Base-by-base conservation (phyloP, 2,113 vertebrate species). In the Pagrus major region DNA sequence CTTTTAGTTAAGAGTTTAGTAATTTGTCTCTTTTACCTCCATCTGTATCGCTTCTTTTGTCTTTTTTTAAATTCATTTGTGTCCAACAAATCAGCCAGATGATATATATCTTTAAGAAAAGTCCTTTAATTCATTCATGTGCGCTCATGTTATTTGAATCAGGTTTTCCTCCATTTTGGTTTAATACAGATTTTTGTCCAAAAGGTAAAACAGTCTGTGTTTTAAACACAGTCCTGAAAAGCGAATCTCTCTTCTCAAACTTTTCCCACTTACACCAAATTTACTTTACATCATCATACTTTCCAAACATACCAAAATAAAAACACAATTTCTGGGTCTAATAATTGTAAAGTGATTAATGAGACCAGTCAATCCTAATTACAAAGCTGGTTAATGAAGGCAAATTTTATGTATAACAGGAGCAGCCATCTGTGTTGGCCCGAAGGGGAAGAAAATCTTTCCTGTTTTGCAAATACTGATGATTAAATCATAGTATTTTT, bases 321-420 rank as follows among this genome's bases (percentile, higher is more conserved):
- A 63, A 71, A 74, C 6, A 18, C 2, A 35, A 18, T 46, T 41
- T 27, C 60, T 39, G 25, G 23, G 35, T 55, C 8, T 78, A 51
- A 33, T 71, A 29, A 47, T 71, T 79, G 37, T n/a, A 63, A 31
- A 4, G 16, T 35, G 76, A 84, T 84, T 75, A 64, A 86, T 78
- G 73, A 70, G 35, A 56, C 1, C 64, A 77, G 68, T 80, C 68
- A 41, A n/a, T 59, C 31, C 44, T 78, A 49, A 84, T 78, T 67
- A 86, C 23, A 39, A 35, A 72, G 33, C 20, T n/a, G 4, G 52
- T 33, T 66, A 73, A 80, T 67, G 72, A 67, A 74, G 56, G 66
- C 42, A 70, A 20, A 73, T 80, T 72, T 18, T 49, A 55, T 71
- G 42, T 68, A 49, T 41, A 76, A 49, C 21, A 39, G 42, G 42